These are phyloP conservation scores for Eristalis arbustorum DNA, from an alignment of 2,888 invertebrate species.

Conservation along the genomic window DNA sequence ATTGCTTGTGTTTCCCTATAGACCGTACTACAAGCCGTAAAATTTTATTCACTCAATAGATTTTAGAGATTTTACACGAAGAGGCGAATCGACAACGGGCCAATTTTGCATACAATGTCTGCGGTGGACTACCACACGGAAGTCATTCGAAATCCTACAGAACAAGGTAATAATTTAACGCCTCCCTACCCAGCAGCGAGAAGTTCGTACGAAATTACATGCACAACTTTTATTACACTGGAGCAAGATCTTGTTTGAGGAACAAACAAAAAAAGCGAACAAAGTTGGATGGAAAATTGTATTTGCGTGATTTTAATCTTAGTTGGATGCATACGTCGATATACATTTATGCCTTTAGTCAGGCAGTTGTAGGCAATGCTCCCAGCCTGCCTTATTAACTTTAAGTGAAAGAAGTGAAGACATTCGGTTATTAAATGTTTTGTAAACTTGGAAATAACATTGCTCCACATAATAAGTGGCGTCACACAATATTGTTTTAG, in stretches of 20 bases:
- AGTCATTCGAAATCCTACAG: conserved; percentile 51
- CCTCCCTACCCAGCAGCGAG: conserved; percentile 35
- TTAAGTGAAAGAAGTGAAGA: no score
- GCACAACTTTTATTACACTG: conserved; percentile 33
- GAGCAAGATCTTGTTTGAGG: conserved; percentile 38
- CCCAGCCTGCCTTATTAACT: no score
- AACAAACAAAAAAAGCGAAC: background rate
- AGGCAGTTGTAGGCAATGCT: no score
- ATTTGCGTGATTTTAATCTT: conserved; percentile 53
- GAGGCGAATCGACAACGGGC: background rate
- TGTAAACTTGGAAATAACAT: no score
- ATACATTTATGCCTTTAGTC: no score
- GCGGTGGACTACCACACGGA: conserved; percentile 21
- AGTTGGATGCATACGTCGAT: conserved; percentile 32
- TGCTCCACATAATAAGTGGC: no score
- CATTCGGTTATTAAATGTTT: no score
- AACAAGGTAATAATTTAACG: conserved; percentile 63
- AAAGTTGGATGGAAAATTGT: conserved; percentile 35
- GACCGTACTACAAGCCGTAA: conserved; percentile 48
- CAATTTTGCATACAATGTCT: conserved; percentile 38
- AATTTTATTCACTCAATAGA: conserved; percentile 55
- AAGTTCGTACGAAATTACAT: conserved; percentile 52
- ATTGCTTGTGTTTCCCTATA: conserved; percentile 10
- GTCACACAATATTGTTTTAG: no score
- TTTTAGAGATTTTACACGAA: conserved; percentile 27